Percentiles rank a stretch among this genome's conserved stretches.
These are phyloP conservation scores for Rafetus swinhoei DNA, from an alignment of 2,113 vertebrate genomes.

Conservation along the genomic window DNA sequence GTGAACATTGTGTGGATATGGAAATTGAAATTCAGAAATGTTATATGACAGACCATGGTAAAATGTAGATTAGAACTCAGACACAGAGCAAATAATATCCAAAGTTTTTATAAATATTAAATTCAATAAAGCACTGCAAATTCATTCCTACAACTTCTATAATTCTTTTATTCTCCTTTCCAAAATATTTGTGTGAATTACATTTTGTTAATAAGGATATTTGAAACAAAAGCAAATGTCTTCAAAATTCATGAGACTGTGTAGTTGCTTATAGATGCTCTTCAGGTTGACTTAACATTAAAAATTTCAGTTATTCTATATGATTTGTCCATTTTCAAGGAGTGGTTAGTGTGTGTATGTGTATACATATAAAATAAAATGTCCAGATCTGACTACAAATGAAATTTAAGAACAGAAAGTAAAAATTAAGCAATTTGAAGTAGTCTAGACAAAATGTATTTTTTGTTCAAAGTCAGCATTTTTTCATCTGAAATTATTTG, in stretches of 20 bases:
- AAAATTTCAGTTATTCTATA: neutral
- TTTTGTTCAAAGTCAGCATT: neutral
- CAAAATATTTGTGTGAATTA: neutral
- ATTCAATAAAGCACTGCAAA: neutral
- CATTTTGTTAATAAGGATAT: neutral
- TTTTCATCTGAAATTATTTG: neutral
- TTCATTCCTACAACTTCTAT: neutral
- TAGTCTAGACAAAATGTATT: neutral
- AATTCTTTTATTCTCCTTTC: neutral
- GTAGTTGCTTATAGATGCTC: neutral
- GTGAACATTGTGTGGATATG: neutral
- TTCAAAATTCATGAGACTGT: neutral
- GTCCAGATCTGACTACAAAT: neutral
- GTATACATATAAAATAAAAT: neutral
- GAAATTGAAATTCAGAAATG: neutral
- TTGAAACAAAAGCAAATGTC: conserved; percentile 2
- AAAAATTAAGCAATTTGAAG: neutral
- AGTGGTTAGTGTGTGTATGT: neutral
- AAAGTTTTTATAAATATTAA: neutral
- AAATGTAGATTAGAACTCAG: neutral
- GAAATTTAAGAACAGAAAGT: neutral
- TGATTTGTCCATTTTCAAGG: neutral
- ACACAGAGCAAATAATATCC: neutral
- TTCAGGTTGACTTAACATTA: neutral
- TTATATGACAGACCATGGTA: neutral